These are phyloP conservation scores for Streptopelia turtur DNA, from an alignment of 2,797 vertebrate genomes.

Conservation along the genomic window DNA sequence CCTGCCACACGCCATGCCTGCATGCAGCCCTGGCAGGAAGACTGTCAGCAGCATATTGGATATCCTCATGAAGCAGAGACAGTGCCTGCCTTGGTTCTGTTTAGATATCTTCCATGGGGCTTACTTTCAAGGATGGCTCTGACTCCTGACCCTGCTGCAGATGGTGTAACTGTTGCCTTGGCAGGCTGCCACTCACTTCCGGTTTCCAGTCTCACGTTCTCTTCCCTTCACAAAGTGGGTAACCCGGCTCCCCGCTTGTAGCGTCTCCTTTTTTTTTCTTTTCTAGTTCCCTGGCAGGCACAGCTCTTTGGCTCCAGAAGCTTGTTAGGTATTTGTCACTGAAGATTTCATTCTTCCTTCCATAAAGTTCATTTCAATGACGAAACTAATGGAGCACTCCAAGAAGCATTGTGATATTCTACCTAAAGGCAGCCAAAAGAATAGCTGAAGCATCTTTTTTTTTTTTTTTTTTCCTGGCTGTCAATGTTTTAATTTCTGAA, in stretches of 20 bases:
- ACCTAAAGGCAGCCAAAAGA: background rate
- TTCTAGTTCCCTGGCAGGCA: background rate
- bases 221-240: background rate
- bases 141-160: conserved; percentile 52
- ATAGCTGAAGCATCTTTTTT: background rate
- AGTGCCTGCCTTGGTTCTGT: conserved; percentile 42
- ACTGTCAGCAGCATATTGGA: conserved; percentile 26
- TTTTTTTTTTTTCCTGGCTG: background rate
- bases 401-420: background rate
- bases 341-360: conserved; percentile 46
- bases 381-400: conserved; percentile 12
- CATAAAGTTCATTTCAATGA: conserved; percentile 10
- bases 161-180: conserved; percentile 44
- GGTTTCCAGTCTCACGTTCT: background rate
- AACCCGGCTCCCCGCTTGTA: background rate
- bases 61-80: background rate
- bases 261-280: background rate
- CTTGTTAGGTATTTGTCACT: conserved; percentile 51
- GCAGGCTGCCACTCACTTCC: conserved; percentile 53
- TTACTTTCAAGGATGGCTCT: conserved; percentile 43
- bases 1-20: fast-evolving
- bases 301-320: conserved; percentile 23
- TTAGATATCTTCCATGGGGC: conserved; percentile 36
- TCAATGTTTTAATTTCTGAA: conserved; percentile 26
- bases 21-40: background rate